Base-by-base conservation (phyloP, 2,113 vertebrate genomes). In the Nettapus auritus region DNA sequence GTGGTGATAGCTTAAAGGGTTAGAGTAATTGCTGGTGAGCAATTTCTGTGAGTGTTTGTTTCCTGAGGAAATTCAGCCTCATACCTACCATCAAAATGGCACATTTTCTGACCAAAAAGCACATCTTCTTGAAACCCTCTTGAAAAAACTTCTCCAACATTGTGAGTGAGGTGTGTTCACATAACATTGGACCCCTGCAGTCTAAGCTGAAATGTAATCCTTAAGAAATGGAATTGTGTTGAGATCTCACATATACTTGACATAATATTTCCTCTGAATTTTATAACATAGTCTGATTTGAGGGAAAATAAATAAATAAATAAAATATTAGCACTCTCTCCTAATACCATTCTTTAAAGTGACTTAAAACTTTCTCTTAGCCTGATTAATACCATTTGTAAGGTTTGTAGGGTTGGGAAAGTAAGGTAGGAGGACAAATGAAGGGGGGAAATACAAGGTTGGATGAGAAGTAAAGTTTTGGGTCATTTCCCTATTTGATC, bases 261-360 rank as follows among this genome's bases (percentile, higher is more conserved):
- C 34, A 71, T 60, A 88, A 60, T 86, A 36, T 17, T 76, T 89
- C 57, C 34, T 55, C 31, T 68, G 53, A 83, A 34, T 50, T 13
- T 92, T 89, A 75, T 33, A 70, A 70, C 66, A 79, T 70, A 88
- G 75, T 88, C 48, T 88, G 74, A 88, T 87, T 73, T 2, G 33
- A 90, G 64, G 84, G 25, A 63, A 86, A 86, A 78, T 75, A 82
- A 62, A 76, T 17, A 44, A 44, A 44, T 18, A 4, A 79, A 50
- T 85, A 88, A 88, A 92, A 86, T 90, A 85, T 86, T 90, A 90
- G 73, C 38, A 46, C 8, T 36, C 12, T 79, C 34, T 83, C 33
- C 18, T 40, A 40, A 11, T 93, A 34, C 46, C 57, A 68, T 91
- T 68, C 38, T 78, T 88, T 69, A 84, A 90, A 90, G 18, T 42